Evolutionary conservation across 2,797 vertebrate genomes (phyloP).

Genomic region (Eulemur mongoz): DNA sequence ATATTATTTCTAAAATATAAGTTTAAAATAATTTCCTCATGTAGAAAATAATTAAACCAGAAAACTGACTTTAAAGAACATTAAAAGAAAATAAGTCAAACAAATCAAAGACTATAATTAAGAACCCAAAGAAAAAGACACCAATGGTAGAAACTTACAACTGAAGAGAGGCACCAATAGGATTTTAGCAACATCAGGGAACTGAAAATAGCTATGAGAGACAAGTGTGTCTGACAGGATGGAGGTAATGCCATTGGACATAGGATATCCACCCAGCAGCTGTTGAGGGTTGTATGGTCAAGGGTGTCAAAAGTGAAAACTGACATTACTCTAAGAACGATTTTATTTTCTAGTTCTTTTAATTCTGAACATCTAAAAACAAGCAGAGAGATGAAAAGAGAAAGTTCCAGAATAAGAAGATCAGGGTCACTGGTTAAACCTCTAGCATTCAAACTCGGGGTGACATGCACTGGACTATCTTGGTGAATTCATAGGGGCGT

Average conservation of each 20-base stretch:
- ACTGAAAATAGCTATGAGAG: not conserved
- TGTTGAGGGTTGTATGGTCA: not conserved
- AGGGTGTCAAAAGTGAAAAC: not conserved
- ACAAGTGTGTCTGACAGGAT: not conserved
- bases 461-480: not conserved
- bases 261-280: accelerated
- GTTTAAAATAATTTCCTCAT: constrained; percentile 3
- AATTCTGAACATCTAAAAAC: not conserved
- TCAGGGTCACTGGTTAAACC: not conserved
- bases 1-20: not conserved
- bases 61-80: constrained; percentile 30
- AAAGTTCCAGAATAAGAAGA: not conserved
- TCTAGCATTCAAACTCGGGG: not conserved
- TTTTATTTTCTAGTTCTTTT: constrained; percentile 9
- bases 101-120: not conserved
- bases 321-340: not conserved
- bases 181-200: not conserved
- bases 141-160: not conserved
- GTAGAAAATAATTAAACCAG: not conserved
- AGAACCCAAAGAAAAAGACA: not conserved
- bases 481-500: not conserved
- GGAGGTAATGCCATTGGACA: not conserved
- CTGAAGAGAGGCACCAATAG: not conserved
- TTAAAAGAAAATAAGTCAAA: not conserved
- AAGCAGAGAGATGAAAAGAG: not conserved